phyloP scores from a whole-genome alignment of 30 jellyfish, hydroid and myxozoan species.

The Aurelia sp. region DNA sequence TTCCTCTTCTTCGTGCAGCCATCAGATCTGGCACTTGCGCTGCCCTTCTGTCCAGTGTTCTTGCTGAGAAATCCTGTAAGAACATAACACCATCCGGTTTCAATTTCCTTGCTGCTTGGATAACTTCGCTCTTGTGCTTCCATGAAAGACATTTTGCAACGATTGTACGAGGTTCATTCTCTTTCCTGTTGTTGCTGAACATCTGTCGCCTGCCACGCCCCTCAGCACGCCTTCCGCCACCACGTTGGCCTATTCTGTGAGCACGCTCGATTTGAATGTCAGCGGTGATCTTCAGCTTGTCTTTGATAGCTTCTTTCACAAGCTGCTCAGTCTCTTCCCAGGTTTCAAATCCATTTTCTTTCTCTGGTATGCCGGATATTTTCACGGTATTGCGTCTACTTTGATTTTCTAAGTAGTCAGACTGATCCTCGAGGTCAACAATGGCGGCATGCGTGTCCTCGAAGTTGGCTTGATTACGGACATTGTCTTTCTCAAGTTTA shows the following conservation, averaged over 20 bases:
- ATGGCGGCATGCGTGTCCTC: slow-evolving; percentile 14
- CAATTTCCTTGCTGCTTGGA: not conserved
- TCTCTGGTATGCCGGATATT: slow-evolving; percentile 6
- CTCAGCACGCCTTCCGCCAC: too few relatives aligned
- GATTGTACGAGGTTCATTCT: not conserved
- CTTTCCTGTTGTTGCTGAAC: not conserved
- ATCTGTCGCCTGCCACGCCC: too few relatives aligned
- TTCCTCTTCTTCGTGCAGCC: too few relatives aligned
- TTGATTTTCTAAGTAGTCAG: not conserved
- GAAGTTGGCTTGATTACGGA: slow-evolving; percentile 7
- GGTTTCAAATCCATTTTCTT: slow-evolving; percentile 9
- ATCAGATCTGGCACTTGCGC: too few relatives aligned
- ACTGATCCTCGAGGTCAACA: slow-evolving; percentile 9
- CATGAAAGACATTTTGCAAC: not conserved
- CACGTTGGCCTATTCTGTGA: not conserved
- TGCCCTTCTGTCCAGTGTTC: too few relatives aligned
- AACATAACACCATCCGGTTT: too few relatives aligned
- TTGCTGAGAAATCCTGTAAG: too few relatives aligned
- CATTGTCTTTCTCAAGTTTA: slow-evolving; percentile 9
- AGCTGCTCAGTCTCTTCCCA: not conserved
- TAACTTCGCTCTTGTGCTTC: not conserved
- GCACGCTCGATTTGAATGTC: too few relatives aligned
- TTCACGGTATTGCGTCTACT: not conserved
- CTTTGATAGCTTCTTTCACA: too few relatives aligned
- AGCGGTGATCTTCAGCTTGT: too few relatives aligned